Evolutionary conservation across 1,140 invertebrate genomes (phyloP), one percentile per base, ranked within the genome.

Genomic region (Diorhabda elongata): DNA sequence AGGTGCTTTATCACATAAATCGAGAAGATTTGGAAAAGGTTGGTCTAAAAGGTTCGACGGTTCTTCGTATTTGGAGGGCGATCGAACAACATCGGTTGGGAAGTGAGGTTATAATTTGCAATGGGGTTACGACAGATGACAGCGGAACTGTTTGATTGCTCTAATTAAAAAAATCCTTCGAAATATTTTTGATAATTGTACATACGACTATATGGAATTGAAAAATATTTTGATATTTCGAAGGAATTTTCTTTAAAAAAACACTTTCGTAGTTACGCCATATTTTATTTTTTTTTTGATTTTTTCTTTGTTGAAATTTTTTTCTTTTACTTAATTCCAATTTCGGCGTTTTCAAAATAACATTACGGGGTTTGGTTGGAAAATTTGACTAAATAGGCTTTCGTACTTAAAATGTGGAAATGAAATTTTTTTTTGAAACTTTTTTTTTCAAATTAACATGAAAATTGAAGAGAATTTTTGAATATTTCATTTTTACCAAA

Each of bases 1-100:
- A 52, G 47, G 81, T 96, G 43, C 81, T 94, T 56, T 85, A 87
- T 70, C 86, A 90, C 71, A 84, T 94, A 69, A 89, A 86, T 2
- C 85, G 90, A 75, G 89, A 93, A 71, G 94, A 96, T 82, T 79
- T 96, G 61, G 84, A 87, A 61, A 86, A 86, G 77, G 76, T 95
- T 59, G 86, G 88, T 58, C 82, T 96, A 59, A 89, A 86, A 90
- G 84, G 83, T 7, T 84, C 84, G 58, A 79, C 82, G 5, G 84
- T 85, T 71, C 80, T 86, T 2, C 79, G 83, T 42, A 75, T 87
- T 64, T 87, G 85, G 85, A 82, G 82, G 5, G 83, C 84, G 2
- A 83, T 87, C 44, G 67, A 81, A 59, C 83, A 85, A 11, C 82
- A 85, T 64, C 81, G 85, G 44, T 9, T 7, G 8, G 57, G 57